Evolutionary conservation across 2,797 vertebrate genomes (phyloP), one percentile per base, ranked within the genome.

Genomic region (Cuculus canorus): DNA sequence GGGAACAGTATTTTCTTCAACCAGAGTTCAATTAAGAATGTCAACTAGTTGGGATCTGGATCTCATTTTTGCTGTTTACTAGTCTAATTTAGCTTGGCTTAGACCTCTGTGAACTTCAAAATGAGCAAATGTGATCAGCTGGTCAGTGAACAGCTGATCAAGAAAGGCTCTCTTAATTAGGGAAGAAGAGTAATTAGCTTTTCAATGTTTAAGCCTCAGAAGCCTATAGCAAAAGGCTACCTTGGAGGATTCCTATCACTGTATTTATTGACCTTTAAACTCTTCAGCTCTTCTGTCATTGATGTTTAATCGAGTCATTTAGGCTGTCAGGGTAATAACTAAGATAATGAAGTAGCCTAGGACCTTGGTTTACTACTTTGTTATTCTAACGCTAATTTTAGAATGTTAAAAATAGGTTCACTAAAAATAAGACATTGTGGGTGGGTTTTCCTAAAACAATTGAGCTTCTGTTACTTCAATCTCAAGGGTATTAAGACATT

Each of bases 261-360:
- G 97, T 98, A 98, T 98, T 98, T 98, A 98, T 98, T 99, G 99
- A 99, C 99, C 99, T 99, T 98, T 97, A 97, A 98, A 99, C 98
- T 98, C 98, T 97, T 92, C 90, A 97, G 96, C 98, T 97, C 98
- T 97, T 97, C 98, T 97, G 97, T 98, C 98, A 98, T 97, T 98
- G 98, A 98, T 98, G 98, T 98, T 98, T 99, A 98, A 99, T 98
- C 97, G 98, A 98, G 98, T 98, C 98, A 97, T 90, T 98, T 98
- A 98, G 97, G 97, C 98, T 98, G 98, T 99, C 98, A 98, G 97
- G 86, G 96, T 98, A 98, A 98, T 98, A 97, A 98, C 96, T 95
- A 97, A 98, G 97, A 97, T 98, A 98, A 98, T 98, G 98, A 98
- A 98, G 97, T 98, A 98, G 97, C 97, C 98, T 98, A 99, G 98